Evolutionary conservation across 2,888 invertebrate genomes (phyloP), one percentile per base, ranked within the genome.

Genomic region (Rhodophaea formosa): DNA sequence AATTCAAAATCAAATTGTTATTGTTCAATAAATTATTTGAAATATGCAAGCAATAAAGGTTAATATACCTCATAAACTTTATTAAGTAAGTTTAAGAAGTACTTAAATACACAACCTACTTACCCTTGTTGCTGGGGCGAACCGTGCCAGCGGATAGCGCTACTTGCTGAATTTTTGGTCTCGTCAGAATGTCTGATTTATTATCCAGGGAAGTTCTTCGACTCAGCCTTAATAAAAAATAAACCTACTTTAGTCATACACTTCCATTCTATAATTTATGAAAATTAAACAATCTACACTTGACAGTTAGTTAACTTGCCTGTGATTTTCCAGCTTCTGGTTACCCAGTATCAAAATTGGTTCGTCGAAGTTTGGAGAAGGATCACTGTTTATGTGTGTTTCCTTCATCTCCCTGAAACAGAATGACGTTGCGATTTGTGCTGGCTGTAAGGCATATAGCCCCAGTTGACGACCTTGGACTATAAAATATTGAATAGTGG

Each of bases 101-200:
- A 39, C n/a, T 39, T 39, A 39, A 10, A 10, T 10, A 10, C n/a
- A 39, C 39, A 12, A 14, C 42, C 44, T 49, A 53, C 35, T 59
- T 70, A 74, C 88, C 84, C 73, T 84, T 83, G 59, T 66, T 77
- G 59, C 64, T 76, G 45, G 76, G 75, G 8, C 89, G 82, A 53
- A 88, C 62, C 7, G 87, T 83, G 39, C 88, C 91, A n/a, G 91
- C 91, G 17, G 91, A 91, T 65, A 90, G 86, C 0, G 88, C 86
- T 10, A 77, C 69, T 15, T 77, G 64, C 14, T 71, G 74, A 35
- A 75, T 64, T 61, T 81, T 78, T 7, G 85, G 74, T 67, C 87
- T 88, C 60, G 72, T 64, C 56, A 82, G 52, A 46, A 82, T 68
- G 60, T 88, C 87, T 71, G 84, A 75, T 8, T 76, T 76, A 5